Evolutionary conservation across 2,888 invertebrate genomes (phyloP).

Genomic region (Dione vanillae): DNA sequence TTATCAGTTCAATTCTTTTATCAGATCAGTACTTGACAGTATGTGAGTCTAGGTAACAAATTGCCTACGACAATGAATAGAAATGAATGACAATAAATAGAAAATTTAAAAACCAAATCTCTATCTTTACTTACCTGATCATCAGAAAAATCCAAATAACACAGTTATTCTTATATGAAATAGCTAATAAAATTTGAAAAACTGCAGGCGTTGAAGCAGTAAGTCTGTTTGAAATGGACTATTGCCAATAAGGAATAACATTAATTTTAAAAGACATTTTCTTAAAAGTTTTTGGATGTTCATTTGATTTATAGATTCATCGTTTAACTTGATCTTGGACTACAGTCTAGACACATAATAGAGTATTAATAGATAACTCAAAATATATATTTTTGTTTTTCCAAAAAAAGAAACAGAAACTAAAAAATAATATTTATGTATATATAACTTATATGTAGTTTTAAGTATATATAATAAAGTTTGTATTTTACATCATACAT

Average conservation of each 20-base stretch:
- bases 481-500: no score
- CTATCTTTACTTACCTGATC: constrained; percentile 1
- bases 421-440: no score
- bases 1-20: no score
- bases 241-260: constrained; percentile 43
- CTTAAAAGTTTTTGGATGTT: constrained; percentile 42
- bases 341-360: not conserved
- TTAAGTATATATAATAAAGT: no score
- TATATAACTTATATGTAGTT: no score
- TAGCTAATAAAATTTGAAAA: constrained; percentile 42
- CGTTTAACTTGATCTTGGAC: constrained; percentile 1
- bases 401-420: not conserved
- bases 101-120: not conserved
- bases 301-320: constrained; percentile 26
- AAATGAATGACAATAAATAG: no score
- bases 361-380: not conserved
- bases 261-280: constrained; percentile 44
- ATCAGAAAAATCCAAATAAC: constrained; percentile 16
- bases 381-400: not conserved
- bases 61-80: no score
- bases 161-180: constrained; percentile 27
- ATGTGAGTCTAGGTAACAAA: no score
- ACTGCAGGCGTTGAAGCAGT: constrained; percentile 29
- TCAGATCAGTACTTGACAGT: no score
- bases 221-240: constrained; percentile 40